A percentile compares a stretch with the other conserved stretches of the same genome.
These are phyloP conservation scores for Sipha flava DNA, from an alignment of 1,140 invertebrate species.

Conservation along the genomic window DNA sequence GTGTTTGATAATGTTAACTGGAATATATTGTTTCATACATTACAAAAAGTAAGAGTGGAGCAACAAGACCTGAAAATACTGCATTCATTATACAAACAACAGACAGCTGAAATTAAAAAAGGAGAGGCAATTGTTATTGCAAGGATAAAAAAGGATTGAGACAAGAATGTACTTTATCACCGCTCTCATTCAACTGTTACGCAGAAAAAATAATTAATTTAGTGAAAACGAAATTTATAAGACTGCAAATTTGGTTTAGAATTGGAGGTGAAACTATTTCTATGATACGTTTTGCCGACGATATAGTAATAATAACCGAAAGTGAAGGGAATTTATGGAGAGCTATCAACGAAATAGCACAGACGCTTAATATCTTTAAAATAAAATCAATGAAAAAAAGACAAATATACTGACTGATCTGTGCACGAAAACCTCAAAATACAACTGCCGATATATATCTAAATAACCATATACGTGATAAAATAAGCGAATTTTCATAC, in stretches of 20 bases:
- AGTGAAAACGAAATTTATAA: background rate
- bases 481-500: slow-evolving; percentile 16
- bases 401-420: slow-evolving; percentile 9
- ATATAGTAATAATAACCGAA: slow-evolving; percentile 5
- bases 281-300: slow-evolving; percentile 24
- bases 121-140: background rate
- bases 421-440: background rate
- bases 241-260: background rate
- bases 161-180: slow-evolving; percentile 8
- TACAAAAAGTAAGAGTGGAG: slow-evolving; percentile 29
- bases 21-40: slow-evolving; percentile 31
- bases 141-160: background rate
- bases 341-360: background rate
- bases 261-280: background rate
- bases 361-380: slow-evolving; percentile 1
- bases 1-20: slow-evolving; percentile 31
- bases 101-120: background rate
- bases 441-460: background rate
- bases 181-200: background rate
- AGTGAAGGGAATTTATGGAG: background rate
- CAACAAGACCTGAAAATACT: slow-evolving; percentile 21
- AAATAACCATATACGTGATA: background rate
- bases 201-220: background rate
- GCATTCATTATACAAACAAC: slow-evolving; percentile 14
- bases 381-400: slow-evolving; percentile 13